phyloP scores from a whole-genome alignment of 2,797 vertebrate genomes.

The Pelodytes ibericus region DNA sequence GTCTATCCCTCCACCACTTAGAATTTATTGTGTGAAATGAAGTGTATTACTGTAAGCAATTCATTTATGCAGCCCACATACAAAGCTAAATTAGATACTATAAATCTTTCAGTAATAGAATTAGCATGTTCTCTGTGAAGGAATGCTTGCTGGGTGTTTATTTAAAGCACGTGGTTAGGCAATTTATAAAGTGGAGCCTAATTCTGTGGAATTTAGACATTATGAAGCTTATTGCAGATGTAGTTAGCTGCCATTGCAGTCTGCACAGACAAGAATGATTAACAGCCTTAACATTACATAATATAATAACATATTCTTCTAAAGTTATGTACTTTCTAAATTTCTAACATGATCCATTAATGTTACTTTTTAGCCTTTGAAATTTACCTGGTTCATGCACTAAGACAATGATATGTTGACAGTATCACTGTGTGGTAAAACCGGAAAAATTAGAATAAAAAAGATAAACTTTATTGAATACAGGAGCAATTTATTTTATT shows the following conservation, averaged over 20 bases:
- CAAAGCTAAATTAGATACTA: conserved; percentile 36
- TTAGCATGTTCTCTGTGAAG: conserved; percentile 20
- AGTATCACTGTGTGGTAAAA: no score
- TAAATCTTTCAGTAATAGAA: conserved; percentile 40
- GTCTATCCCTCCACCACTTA: conserved; percentile 9
- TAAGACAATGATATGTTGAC: no score
- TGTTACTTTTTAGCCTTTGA: no score
- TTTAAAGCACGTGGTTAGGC: conserved; percentile 8
- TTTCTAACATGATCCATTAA: no score
- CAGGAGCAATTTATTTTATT: no score
- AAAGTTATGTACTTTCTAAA: no score
- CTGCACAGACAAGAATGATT: neutral
- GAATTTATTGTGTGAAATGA: conserved; percentile 45
- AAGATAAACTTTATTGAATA: no score
- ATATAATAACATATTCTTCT: neutral
- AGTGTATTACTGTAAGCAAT: conserved; percentile 45
- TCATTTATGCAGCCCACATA: conserved; percentile 47
- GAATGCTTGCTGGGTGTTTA: conserved; percentile 12
- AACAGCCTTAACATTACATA: conserved; percentile 5
- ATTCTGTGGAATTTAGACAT: neutral
- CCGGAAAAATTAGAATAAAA: no score
- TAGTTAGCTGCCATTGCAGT: neutral
- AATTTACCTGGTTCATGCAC: no score
- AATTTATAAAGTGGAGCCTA: neutral
- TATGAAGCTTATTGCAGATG: neutral